Percentiles rank a stretch among this genome's conserved stretches.
phyloP scores from a whole-genome alignment of 2,113 vertebrate species.

The Podocnemis expansa region DNA sequence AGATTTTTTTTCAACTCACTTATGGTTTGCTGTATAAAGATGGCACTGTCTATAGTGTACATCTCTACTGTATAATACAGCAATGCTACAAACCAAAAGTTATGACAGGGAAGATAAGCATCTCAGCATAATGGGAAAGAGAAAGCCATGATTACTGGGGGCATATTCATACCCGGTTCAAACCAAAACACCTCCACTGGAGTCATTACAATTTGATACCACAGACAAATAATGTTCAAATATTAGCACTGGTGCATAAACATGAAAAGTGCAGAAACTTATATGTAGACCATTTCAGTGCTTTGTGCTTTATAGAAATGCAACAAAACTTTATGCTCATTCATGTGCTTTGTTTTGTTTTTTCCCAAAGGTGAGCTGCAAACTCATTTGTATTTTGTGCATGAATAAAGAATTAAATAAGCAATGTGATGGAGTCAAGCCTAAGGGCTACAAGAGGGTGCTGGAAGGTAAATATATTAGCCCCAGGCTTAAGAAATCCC shows the following conservation, averaged over 20 bases:
- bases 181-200: background rate
- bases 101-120: background rate
- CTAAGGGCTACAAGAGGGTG: too few relatives aligned
- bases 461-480: too few relatives aligned
- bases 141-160: background rate
- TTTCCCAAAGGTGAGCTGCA: background rate
- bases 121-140: background rate
- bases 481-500: too few relatives aligned
- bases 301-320: background rate
- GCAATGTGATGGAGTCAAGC: too few relatives aligned
- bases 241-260: background rate
- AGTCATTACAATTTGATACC: background rate
- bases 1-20: background rate
- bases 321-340: background rate
- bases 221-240: background rate
- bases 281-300: background rate
- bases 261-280: background rate
- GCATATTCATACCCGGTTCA: background rate
- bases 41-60: background rate
- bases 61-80: background rate
- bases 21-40: background rate
- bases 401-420: background rate
- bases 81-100: background rate
- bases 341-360: background rate
- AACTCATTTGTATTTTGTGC: background rate